Base-by-base conservation (phyloP, 2,113 vertebrate genomes). In the Scortum barcoo region DNA sequence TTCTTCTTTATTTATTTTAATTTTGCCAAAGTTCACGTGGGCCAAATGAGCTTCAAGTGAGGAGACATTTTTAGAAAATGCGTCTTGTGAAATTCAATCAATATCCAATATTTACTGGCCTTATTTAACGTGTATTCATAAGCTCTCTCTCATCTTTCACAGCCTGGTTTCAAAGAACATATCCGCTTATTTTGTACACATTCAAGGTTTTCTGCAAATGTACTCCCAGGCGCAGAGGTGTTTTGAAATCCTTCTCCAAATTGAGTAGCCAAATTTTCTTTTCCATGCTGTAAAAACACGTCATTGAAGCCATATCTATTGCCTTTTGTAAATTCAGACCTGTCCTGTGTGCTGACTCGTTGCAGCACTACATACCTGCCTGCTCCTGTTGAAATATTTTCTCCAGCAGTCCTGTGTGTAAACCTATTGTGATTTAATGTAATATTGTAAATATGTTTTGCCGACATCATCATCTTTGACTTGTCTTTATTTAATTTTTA, bases 301-400 rank as follows among this genome's bases (percentile, higher is more conserved):
- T 76, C 72, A 81, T 84, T 72, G 30, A 94, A 94, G 94, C 93
- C 93, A 94, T 94, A 90, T 80, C 40, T 69, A 1, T 87, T 80
- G 78, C 40, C 61, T 62, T 86, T 72, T 78, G 70, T 79, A 12
- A 57, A 7, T 81, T 86, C 20, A 7, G 19, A n/a, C 54, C 28
- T 60, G 50, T 72, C 66, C 14, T 72, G 42, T 79, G 9, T 71
- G 46, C 54, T 2, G 65, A 80, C 67, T 46, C 16, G 2, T 36
- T 50, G 40, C 54, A 75, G 44, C 40, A 36, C 68, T 68, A 46
- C 63, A 54, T 53, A 57, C 63, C 60, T 77, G 68, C 76, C 80
- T 84, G 56, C 61, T 76, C 28, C 57, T 76, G 54, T 86, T 60
- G 42, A 74, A 65, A 74, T 71, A 36, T 63, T 53, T 69, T n/a